Percentiles rank a stretch among this genome's conserved stretches.
phyloP scores from a whole-genome alignment of 2,888 invertebrate species.

The Heteropelma amictum region DNA sequence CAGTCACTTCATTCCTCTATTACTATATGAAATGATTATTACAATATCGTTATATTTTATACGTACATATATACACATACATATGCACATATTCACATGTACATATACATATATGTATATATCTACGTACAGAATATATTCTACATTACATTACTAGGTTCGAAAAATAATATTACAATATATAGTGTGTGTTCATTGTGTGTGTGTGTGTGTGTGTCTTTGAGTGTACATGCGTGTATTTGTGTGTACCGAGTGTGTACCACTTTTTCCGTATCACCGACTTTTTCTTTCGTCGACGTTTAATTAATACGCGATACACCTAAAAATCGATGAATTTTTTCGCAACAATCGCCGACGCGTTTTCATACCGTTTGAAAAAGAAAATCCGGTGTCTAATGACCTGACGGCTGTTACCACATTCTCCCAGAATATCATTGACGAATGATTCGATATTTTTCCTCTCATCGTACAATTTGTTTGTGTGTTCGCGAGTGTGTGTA shows the following conservation, averaged over 20 bases:
- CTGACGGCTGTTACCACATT: background rate
- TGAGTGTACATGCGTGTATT: slow-evolving; percentile 63
- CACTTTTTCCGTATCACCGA: slow-evolving; percentile 56
- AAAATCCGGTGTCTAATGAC: background rate
- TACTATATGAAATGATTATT: slow-evolving; percentile 76
- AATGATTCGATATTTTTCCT: background rate
- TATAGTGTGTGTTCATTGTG: slow-evolving; percentile 73
- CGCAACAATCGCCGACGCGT: too few relatives aligned
- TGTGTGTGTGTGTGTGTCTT: slow-evolving; percentile 61
- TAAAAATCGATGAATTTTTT: background rate
- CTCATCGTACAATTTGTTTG: slow-evolving; percentile 45
- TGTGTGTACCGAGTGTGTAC: slow-evolving; percentile 62
- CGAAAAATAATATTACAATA: slow-evolving; percentile 78
- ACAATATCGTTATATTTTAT: slow-evolving; percentile 71
- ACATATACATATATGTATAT: slow-evolving; percentile 7
- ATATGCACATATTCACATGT: background rate
- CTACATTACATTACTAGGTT: slow-evolving; percentile 77
- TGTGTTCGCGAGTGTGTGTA: background rate
- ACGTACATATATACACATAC: slow-evolving; percentile 32
- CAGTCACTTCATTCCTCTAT: slow-evolving; percentile 69
- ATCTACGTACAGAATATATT: slow-evolving; percentile 65
- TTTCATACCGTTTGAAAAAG: too few relatives aligned
- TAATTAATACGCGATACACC: slow-evolving; percentile 33
- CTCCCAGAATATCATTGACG: background rate
- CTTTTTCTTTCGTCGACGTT: slow-evolving; percentile 46